phyloP scores from a whole-genome alignment of 2,888 invertebrate genomes.

The Theodoxus fluviatilis region DNA sequence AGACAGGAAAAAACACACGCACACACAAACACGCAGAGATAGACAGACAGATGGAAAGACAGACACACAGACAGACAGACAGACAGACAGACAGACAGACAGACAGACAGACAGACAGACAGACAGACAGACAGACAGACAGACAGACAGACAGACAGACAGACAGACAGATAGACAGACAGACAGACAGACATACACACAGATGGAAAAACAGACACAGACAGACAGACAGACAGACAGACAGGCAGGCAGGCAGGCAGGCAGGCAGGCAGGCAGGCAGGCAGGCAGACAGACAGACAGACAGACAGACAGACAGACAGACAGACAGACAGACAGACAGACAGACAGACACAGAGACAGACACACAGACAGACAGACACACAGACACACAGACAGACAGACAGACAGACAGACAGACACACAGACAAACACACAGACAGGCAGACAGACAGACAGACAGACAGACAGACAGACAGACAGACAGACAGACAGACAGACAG shows the following conservation, averaged over 20 bases:
- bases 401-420: slow-evolving; percentile 9
- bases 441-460: slow-evolving; percentile 5
- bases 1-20: background rate
- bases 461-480: background rate
- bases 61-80: background rate
- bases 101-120: background rate
- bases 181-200: too few relatives aligned
- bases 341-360: background rate
- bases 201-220: too few relatives aligned
- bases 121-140: too few relatives aligned
- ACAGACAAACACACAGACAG: slow-evolving; percentile 18
- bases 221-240: too few relatives aligned
- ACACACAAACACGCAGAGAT: background rate
- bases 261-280: background rate
- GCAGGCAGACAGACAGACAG: slow-evolving; percentile 13
- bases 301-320: slow-evolving; percentile 6
- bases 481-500: too few relatives aligned
- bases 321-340: background rate
- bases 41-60: background rate
- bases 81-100: background rate
- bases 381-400: background rate
- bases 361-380: background rate
- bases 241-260: too few relatives aligned
- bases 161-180: too few relatives aligned
- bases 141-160: too few relatives aligned